These are phyloP conservation scores for Siniperca scherzeri DNA, from an alignment of 2,797 vertebrate species.

Conservation along the genomic window DNA sequence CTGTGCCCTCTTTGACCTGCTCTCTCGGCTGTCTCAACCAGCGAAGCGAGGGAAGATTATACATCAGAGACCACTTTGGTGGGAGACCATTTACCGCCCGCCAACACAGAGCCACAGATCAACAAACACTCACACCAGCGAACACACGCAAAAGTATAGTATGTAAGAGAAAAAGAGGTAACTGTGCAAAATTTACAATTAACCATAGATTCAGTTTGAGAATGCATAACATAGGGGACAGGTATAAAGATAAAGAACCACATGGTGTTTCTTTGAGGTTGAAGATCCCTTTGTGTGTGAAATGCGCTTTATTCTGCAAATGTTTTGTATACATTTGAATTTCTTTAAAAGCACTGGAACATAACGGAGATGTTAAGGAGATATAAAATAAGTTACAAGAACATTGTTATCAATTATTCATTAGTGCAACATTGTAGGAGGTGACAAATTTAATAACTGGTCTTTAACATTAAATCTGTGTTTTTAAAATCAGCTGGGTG, in stretches of 20 bases:
- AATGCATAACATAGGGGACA: background rate
- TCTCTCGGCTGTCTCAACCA: slow-evolving; percentile 73
- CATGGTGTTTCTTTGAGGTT: background rate
- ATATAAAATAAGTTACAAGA: slow-evolving; percentile 14
- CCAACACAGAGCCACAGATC: slow-evolving; percentile 72
- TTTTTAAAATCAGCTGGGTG: slow-evolving; percentile 12
- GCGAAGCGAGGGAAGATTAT: slow-evolving; percentile 79
- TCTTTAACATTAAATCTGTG: slow-evolving; percentile 20
- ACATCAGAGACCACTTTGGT: slow-evolving; percentile 79
- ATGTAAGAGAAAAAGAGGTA: slow-evolving; percentile 6
- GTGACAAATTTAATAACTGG: slow-evolving; percentile 17
- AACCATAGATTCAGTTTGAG: slow-evolving; percentile 14
- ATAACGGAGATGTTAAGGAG: background rate
- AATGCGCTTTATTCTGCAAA: slow-evolving; percentile 25
- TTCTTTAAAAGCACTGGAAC: slow-evolving; percentile 8
- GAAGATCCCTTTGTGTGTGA: background rate
- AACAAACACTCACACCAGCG: slow-evolving; percentile 66
- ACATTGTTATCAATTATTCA: slow-evolving; percentile 24
- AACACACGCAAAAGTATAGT: slow-evolving; percentile 17
- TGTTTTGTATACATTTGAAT: slow-evolving; percentile 18
- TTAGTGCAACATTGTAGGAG: slow-evolving; percentile 19
- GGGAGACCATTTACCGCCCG: slow-evolving; percentile 80
- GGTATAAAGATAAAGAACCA: background rate
- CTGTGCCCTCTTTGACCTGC: slow-evolving; percentile 80
- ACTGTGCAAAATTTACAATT: slow-evolving; percentile 4